Evolutionary conservation across 2,113 vertebrate genomes (phyloP).

Genomic region (pig (Sus scrofa)): DNA sequence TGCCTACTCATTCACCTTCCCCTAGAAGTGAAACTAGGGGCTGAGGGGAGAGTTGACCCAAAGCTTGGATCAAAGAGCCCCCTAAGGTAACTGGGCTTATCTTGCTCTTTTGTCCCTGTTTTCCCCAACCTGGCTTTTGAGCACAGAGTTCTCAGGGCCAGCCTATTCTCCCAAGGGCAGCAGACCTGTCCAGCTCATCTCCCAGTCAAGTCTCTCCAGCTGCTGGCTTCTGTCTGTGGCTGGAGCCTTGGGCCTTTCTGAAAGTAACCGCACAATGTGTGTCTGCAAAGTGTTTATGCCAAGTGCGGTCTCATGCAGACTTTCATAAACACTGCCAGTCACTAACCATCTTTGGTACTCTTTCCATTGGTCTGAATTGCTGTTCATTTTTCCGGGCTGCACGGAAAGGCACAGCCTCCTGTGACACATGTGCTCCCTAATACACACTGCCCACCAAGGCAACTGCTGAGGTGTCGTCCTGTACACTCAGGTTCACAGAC

Average conservation of each 20-base stretch:
- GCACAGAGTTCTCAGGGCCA: not conserved
- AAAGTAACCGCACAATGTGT: not conserved
- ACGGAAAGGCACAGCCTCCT: not conserved
- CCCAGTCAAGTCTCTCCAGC: not conserved
- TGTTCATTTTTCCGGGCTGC: not conserved
- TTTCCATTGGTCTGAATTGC: not conserved
- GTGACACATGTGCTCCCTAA: rapidly evolving
- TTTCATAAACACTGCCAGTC: not conserved
- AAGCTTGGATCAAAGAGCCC: not conserved
- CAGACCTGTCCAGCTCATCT: not conserved
- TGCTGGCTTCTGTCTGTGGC: constrained; percentile 34
- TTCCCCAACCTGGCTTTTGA: not conserved
- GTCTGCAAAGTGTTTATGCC: not conserved
- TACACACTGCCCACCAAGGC: not conserved
- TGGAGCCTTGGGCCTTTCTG: not conserved
- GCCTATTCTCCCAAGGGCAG: not conserved
- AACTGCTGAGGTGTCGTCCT: not conserved
- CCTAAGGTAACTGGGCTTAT: not conserved
- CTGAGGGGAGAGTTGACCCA: not conserved
- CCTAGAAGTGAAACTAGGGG: not conserved
- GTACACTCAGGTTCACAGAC: not conserved
- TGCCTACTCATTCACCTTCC: not conserved
- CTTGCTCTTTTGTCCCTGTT: not conserved
- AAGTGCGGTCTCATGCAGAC: not conserved
- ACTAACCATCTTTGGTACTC: not conserved